Conservation (phyloP, 1,140 invertebrate species). For the Drosophila willistoni region DNA sequence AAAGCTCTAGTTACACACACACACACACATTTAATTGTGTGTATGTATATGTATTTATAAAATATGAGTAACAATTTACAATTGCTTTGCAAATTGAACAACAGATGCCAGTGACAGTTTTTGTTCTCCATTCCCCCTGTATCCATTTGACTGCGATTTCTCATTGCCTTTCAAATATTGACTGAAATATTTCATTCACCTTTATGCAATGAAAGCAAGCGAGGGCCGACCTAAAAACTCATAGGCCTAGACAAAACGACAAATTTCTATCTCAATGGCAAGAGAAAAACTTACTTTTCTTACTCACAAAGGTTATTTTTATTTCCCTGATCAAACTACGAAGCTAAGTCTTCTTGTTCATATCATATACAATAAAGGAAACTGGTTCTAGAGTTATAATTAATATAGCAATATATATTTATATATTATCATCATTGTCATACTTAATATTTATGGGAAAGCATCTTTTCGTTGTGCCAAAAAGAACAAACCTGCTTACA, state of each 20-base stretch:
- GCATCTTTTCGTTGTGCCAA: constrained; percentile 12
- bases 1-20: background rate
- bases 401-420: too few species aligned
- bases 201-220: constrained; percentile 5
- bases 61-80: constrained; percentile 67
- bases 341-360: too few species aligned
- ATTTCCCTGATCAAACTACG: too few species aligned
- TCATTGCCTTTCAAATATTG: constrained; percentile 21
- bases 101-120: constrained; percentile 64
- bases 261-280: too few species aligned
- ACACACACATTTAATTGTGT: background rate
- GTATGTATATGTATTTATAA: constrained; percentile 24
- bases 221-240: background rate
- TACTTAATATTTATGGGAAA: too few species aligned
- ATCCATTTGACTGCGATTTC: constrained; percentile 6
- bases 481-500: constrained; percentile 59
- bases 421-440: too few species aligned
- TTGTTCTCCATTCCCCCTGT: background rate
- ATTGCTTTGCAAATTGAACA: constrained; percentile 55
- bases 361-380: too few species aligned
- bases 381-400: too few species aligned
- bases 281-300: too few species aligned
- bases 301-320: too few species aligned
- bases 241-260: too few species aligned
- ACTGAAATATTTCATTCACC: constrained; percentile 61